phyloP scores from a whole-genome alignment of 2,888 invertebrate genomes.

The Chironomus tentans region DNA sequence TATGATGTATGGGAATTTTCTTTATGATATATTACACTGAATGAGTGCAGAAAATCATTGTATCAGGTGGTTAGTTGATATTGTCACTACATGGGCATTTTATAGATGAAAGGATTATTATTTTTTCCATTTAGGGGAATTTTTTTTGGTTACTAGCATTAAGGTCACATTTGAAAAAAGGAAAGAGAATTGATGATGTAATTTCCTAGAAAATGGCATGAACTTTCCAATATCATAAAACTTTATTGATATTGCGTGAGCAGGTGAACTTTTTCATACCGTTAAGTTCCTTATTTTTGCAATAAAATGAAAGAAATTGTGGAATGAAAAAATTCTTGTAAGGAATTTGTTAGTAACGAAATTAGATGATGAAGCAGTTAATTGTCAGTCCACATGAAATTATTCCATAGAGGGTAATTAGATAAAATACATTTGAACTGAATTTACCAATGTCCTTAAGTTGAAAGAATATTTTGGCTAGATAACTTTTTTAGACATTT shows the following conservation, averaged over 20 bases:
- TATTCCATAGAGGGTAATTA: background rate
- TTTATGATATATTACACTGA: background rate
- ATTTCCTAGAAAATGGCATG: conserved; percentile 1
- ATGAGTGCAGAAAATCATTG: background rate
- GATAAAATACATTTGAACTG: background rate
- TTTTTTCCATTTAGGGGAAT: too few relatives aligned
- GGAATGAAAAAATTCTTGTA: background rate
- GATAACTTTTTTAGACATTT: too few relatives aligned
- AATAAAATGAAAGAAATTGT: background rate
- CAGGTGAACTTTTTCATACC: conserved; percentile 6
- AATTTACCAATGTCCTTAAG: too few relatives aligned
- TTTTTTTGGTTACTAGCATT: background rate
- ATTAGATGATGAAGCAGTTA: conserved; percentile 7
- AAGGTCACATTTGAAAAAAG: background rate
- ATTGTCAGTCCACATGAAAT: background rate
- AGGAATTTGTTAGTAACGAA: background rate
- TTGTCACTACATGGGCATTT: background rate
- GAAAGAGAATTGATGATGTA: background rate
- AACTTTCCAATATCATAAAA: conserved; percentile 18
- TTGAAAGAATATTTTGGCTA: too few relatives aligned
- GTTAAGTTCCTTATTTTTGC: background rate
- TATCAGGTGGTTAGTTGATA: background rate
- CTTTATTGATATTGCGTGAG: conserved; percentile 23
- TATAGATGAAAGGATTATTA: background rate
- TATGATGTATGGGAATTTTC: conserved; percentile 1